Evolutionary conservation across 2,888 invertebrate genomes (phyloP).

Genomic region (Macrophya annulata): DNA sequence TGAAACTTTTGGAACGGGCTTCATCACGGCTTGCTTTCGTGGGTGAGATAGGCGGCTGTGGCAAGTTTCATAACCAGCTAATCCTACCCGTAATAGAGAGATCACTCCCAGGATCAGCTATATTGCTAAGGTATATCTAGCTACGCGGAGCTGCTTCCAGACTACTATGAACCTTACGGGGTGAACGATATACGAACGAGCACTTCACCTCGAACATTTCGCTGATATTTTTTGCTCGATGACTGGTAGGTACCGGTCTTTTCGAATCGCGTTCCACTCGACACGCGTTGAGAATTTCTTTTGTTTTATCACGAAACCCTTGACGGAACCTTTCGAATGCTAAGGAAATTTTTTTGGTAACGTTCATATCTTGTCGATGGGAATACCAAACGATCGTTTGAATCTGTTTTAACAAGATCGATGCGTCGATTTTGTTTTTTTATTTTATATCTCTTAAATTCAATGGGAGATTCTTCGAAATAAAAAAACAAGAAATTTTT

Average conservation of each 20-base stretch:
- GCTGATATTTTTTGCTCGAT: slow-evolving; percentile 32
- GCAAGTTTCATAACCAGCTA: slow-evolving; percentile 76
- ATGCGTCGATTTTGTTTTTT: not conserved
- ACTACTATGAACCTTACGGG: slow-evolving; percentile 28
- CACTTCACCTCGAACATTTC: slow-evolving; percentile 44
- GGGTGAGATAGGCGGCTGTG: slow-evolving; percentile 52
- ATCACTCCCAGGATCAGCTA: slow-evolving; percentile 64
- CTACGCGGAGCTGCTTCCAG: not conserved
- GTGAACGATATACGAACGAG: slow-evolving; percentile 38
- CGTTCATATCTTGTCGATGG: not conserved
- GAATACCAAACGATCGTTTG: slow-evolving; percentile 22
- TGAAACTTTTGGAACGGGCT: slow-evolving; percentile 59
- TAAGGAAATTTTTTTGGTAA: not conserved
- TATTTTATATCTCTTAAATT: not conserved
- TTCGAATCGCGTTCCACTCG: slow-evolving; percentile 34
- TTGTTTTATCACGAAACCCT: slow-evolving; percentile 40
- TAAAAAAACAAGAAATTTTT: not conserved
- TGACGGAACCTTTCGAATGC: slow-evolving; percentile 14
- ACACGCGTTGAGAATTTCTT: slow-evolving; percentile 31
- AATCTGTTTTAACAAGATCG: not conserved
- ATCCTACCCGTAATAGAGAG: slow-evolving; percentile 76
- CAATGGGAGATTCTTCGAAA: not conserved
- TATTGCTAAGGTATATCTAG: slow-evolving; percentile 37
- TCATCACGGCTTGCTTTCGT: slow-evolving; percentile 58
- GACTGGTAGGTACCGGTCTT: slow-evolving; percentile 25